A percentile compares a stretch with the other conserved stretches of the same genome.
phyloP scores from a whole-genome alignment of 2,113 vertebrate species.

The Hemiscyllium ocellatum region DNA sequence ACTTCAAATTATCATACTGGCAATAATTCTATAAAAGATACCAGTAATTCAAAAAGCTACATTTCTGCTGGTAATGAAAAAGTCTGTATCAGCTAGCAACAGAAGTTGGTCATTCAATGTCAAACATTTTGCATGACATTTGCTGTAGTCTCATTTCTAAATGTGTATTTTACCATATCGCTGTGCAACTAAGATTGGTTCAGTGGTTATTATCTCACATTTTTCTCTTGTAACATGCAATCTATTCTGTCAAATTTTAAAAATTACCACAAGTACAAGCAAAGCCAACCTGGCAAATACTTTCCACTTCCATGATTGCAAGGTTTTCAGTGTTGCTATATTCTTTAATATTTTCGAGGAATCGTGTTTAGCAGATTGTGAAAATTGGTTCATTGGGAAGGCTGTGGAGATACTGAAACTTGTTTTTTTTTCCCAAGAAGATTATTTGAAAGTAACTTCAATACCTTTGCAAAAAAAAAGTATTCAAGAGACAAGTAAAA shows the following conservation, averaged over 20 bases:
- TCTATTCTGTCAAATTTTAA: neutral
- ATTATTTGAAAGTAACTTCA: too few relatives aligned
- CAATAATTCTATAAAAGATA: neutral
- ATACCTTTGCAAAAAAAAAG: too few relatives aligned
- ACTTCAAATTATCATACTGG: neutral
- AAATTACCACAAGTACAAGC: neutral
- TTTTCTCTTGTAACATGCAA: neutral
- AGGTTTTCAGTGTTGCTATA: neutral
- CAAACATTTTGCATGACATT: neutral
- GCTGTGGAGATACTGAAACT: too few relatives aligned
- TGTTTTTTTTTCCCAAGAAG: too few relatives aligned
- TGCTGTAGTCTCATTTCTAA: neutral
- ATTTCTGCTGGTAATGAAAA: neutral
- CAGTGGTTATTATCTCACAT: neutral
- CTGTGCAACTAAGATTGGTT: neutral
- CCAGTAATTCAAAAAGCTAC: neutral
- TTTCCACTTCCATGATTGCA: neutral
- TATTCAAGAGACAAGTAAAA: too few relatives aligned
- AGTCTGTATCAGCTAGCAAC: neutral
- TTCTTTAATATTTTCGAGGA: too few relatives aligned
- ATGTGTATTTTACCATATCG: neutral
- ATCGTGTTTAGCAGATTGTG: too few relatives aligned
- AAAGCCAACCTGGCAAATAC: neutral
- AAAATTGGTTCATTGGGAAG: too few relatives aligned
- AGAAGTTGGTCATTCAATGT: neutral